Conservation (phyloP, 2,888 invertebrate genomes). For the Willowsia nigromaculata region DNA sequence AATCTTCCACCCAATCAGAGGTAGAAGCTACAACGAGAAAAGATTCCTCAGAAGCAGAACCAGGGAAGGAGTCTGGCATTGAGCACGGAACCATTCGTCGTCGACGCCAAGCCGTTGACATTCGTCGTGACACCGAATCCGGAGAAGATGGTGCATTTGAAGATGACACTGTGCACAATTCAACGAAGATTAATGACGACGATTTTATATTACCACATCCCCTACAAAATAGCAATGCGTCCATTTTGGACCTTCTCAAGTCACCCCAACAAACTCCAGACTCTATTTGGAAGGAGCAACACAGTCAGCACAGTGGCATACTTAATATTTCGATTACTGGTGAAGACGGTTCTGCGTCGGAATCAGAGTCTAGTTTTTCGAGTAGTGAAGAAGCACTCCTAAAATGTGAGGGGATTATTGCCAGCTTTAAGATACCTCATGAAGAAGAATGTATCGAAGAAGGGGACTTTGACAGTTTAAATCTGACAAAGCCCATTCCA, state of each 20-base stretch:
- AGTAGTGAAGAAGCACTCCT: slow-evolving; percentile 89
- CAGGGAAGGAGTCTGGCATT: no score
- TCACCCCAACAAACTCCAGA: slow-evolving; percentile 52
- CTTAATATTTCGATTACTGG: slow-evolving; percentile 82
- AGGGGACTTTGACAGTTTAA: slow-evolving; percentile 23
- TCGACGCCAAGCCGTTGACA: slow-evolving; percentile 49
- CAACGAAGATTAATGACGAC: not conserved
- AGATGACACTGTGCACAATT: slow-evolving; percentile 57
- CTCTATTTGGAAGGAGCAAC: slow-evolving; percentile 81
- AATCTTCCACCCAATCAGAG: not conserved
- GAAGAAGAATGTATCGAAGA: slow-evolving; percentile 16
- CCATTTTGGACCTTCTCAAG: not conserved
- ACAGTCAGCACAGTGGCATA: slow-evolving; percentile 85
- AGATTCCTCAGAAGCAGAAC: not conserved
- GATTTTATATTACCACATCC: not conserved
- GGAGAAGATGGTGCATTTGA: slow-evolving; percentile 78
- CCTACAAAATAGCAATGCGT: slow-evolving; percentile 19
- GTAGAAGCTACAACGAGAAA: not conserved
- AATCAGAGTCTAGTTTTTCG: slow-evolving; percentile 90
- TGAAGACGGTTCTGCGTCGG: slow-evolving; percentile 88
- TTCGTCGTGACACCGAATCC: slow-evolving; percentile 73
- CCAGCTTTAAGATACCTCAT: slow-evolving; percentile 80
- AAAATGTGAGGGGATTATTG: slow-evolving; percentile 87
- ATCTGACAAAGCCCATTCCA: slow-evolving; percentile 18
- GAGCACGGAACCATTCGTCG: slow-evolving; percentile 70